These are phyloP conservation scores for Archaeoteleia sp. DNA, from an alignment of 2,888 invertebrate genomes.

Conservation along the genomic window DNA sequence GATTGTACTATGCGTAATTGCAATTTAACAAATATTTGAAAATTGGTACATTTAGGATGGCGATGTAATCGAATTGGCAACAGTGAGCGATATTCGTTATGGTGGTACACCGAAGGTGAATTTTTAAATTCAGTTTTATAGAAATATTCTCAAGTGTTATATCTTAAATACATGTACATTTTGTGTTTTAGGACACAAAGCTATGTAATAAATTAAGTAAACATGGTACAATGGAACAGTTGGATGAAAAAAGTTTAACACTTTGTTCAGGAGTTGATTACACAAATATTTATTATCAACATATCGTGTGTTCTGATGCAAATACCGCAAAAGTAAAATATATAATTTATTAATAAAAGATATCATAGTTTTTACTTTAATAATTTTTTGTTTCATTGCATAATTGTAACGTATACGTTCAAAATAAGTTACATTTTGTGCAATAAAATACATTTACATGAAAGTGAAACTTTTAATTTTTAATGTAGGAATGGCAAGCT, in stretches of 20 bases:
- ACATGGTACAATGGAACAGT: conserved; percentile 73
- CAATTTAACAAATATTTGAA: conserved; percentile 6
- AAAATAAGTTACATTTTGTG: too few relatives aligned
- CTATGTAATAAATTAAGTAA: conserved; percentile 76
- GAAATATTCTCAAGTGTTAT: background rate
- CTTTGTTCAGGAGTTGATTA: conserved; percentile 82
- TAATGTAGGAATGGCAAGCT: conserved; percentile 90
- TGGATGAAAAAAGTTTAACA: conserved; percentile 80
- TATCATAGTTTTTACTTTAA: background rate
- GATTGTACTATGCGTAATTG: background rate
- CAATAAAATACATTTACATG: conserved; percentile 6
- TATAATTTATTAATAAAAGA: conserved; percentile 1
- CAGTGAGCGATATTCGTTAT: conserved; percentile 73
- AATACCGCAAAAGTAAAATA: conserved; percentile 78
- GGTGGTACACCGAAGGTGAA: conserved; percentile 71
- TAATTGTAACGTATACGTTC: too few relatives aligned
- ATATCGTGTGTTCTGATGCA: conserved; percentile 78
- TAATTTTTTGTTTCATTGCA: background rate
- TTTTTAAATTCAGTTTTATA: background rate
- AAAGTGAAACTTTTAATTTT: background rate
- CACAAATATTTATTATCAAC: conserved; percentile 80
- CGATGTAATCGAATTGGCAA: conserved; percentile 72
- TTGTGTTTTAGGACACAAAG: conserved; percentile 75
- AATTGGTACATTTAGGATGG: conserved; percentile 64
- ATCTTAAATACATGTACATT: background rate